Percentiles rank a stretch among this genome's conserved stretches.
These are phyloP conservation scores for Tringa solitaria DNA, from an alignment of 2,113 vertebrate species.

Conservation along the genomic window DNA sequence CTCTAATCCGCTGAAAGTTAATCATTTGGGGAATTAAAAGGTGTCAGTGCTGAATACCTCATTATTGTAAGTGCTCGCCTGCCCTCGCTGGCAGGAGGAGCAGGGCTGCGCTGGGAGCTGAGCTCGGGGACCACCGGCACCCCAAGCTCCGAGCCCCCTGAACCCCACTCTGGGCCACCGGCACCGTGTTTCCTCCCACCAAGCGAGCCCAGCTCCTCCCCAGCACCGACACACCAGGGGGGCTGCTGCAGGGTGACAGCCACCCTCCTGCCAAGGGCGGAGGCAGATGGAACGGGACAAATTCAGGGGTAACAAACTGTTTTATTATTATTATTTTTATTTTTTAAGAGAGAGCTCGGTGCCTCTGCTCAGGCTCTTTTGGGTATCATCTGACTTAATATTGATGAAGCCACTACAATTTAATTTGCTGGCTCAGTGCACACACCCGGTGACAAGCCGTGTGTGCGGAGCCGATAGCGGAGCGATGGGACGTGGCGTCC, in stretches of 20 bases:
- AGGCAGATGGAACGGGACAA: neutral
- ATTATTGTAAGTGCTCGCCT: neutral
- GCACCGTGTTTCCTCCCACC: accelerated
- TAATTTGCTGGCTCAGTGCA: conserved; percentile 56
- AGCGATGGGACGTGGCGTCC: neutral
- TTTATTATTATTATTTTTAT: too few species aligned
- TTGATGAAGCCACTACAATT: neutral
- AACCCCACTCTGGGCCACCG: neutral
- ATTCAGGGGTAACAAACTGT: neutral
- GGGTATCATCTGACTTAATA: neutral
- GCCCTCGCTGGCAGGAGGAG: neutral
- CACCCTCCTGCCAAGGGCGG: accelerated
- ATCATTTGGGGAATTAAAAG: conserved; percentile 73
- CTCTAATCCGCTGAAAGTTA: conserved; percentile 74
- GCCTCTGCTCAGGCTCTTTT: neutral
- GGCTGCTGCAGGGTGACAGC: accelerated
- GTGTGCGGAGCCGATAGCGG: neutral
- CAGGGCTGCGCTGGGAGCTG: accelerated
- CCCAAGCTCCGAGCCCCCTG: neutral
- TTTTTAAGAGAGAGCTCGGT: neutral
- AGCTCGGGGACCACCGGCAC: neutral
- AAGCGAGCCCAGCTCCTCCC: neutral
- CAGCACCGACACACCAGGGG: accelerated
- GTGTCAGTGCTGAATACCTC: conserved; percentile 55
- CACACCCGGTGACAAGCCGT: neutral